These are phyloP conservation scores for Eucidaris tribuloides DNA, from an alignment of 35 echinoderm and acorn worm species.

Conservation along the genomic window DNA sequence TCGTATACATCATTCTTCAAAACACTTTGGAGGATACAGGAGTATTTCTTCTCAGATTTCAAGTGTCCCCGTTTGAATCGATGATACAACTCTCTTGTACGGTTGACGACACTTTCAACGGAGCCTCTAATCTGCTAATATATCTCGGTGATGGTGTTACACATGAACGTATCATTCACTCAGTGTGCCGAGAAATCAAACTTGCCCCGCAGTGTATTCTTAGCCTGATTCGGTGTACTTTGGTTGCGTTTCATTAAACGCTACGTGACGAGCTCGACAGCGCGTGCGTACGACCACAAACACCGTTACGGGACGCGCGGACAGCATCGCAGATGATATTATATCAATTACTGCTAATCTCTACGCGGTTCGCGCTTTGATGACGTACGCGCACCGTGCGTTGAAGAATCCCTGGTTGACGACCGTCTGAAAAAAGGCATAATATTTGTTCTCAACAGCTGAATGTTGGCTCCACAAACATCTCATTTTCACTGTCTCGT, in stretches of 20 bases:
- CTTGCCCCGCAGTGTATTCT: slow-evolving; percentile 2
- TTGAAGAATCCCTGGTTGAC: not conserved
- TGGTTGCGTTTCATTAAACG: not conserved
- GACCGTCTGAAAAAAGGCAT: not conserved
- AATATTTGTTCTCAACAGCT: slow-evolving; percentile 31
- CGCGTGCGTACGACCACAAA: slow-evolving; percentile 1
- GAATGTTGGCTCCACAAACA: slow-evolving; percentile 31
- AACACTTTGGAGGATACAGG: no score
- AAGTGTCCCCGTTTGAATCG: no score
- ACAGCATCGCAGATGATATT: slow-evolving; percentile 1
- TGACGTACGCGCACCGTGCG: slow-evolving; percentile 1
- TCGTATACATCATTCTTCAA: no score
- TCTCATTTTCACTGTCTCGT: slow-evolving; percentile 31
- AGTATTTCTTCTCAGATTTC: slow-evolving; percentile 11
- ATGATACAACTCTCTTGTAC: no score
- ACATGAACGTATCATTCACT: no score
- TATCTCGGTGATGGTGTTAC: slow-evolving; percentile 18
- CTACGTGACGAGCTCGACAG: not conserved
- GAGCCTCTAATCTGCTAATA: slow-evolving; percentile 24
- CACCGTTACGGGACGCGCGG: no score
- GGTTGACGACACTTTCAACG: slow-evolving; percentile 26
- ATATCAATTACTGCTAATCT: slow-evolving; percentile 5
- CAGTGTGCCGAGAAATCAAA: no score
- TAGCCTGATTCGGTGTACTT: slow-evolving; percentile 5
- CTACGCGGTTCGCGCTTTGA: slow-evolving; percentile 1